Evolutionary conservation across 1,140 invertebrate species (phyloP), one percentile per base, ranked within the genome.

Genomic region (Halesus radiatus): DNA sequence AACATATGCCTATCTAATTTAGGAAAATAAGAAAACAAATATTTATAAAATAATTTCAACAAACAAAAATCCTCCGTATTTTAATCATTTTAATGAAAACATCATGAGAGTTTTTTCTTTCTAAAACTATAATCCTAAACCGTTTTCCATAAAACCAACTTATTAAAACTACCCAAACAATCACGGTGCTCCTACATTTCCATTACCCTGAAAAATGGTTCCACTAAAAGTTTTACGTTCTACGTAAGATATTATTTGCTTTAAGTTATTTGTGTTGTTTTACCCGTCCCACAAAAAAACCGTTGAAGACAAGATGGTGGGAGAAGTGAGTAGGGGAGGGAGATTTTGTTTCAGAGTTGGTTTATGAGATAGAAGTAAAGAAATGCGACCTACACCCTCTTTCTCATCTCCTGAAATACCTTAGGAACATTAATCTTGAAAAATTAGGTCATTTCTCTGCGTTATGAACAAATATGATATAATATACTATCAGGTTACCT

Each of bases 241-340:
- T 29, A 74, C 53, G 29, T 78, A 73, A 75, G 78, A 81, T 81
- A 76, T 45, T 45, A 45, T 78, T 76, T 73, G 76, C 64, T 74
- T 56, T 75, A 16, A 53, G 75, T 81, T 78, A 81, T 81, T 81
- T 81, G 80, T 81, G 68, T 78, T 78, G 76, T 74, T 70, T 76
- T 75, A 60, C 53, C 52, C 72, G 52, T 26, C 7, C 54, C 0
- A 13, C 7, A 13, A 45, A 45, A 45, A 45, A 45, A 45, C 37
- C 13, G 37, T 45, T 13, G 8, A 45, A 45, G 37, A 13, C 8
- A 7, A 32, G 23, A 4, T 26, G 15, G n/a, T 23, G 13, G 60
- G 16, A 8, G 60, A 6, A n/a, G n/a, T 54, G 8, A 16, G 70
- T 6, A 54, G 20, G 20, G 13, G 16, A 58, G 72, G 54, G 68